Conservation (phyloP, 92 coral and sea anemone genomes). For the Porites rus region DNA sequence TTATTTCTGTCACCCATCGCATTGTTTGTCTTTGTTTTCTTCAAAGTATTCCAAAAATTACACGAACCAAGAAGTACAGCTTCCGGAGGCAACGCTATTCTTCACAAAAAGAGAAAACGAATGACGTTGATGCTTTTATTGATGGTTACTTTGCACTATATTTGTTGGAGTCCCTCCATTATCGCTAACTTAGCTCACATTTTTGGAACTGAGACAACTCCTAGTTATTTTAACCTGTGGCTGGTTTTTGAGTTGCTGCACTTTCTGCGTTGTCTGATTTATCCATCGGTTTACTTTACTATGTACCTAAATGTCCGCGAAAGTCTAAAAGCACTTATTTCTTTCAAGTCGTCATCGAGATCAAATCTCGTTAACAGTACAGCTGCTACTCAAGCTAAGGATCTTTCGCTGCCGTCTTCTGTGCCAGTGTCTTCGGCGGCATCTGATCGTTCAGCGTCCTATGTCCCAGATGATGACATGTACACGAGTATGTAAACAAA, state of each 20-base stretch:
- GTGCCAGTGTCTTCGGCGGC: conserved; percentile 43
- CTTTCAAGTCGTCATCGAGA: conserved; percentile 33
- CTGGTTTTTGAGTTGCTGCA: conserved; percentile 77
- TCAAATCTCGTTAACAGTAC: conserved; percentile 1
- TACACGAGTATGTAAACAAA: conserved; percentile 3
- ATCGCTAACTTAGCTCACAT: conserved; percentile 42
- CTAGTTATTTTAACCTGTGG: conserved; percentile 66
- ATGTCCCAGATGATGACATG: conserved; percentile 32
- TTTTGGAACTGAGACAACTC: conserved; percentile 33
- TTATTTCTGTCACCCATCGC: conserved; percentile 57
- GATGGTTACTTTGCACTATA: conserved; percentile 62
- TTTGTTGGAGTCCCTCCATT: conserved; percentile 84
- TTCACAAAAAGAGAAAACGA: conserved; percentile 71
- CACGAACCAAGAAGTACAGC: conserved; percentile 69
- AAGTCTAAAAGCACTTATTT: conserved; percentile 60
- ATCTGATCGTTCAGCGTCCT: conserved; percentile 41
- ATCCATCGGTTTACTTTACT: conserved; percentile 71
- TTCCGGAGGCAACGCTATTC: conserved; percentile 95
- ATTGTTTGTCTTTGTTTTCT: conserved; percentile 45
- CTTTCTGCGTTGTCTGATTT: conserved; percentile 64
- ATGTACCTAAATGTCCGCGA: conserved; percentile 70
- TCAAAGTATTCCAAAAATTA: conserved; percentile 68
- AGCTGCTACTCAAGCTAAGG: neutral
- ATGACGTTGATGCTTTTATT: conserved; percentile 61
- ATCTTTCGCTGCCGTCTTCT: conserved; percentile 15